Evolutionary conservation across 1,140 invertebrate species (phyloP), one percentile per base, ranked within the genome.

Genomic region (Rhyacophila brunnea): DNA sequence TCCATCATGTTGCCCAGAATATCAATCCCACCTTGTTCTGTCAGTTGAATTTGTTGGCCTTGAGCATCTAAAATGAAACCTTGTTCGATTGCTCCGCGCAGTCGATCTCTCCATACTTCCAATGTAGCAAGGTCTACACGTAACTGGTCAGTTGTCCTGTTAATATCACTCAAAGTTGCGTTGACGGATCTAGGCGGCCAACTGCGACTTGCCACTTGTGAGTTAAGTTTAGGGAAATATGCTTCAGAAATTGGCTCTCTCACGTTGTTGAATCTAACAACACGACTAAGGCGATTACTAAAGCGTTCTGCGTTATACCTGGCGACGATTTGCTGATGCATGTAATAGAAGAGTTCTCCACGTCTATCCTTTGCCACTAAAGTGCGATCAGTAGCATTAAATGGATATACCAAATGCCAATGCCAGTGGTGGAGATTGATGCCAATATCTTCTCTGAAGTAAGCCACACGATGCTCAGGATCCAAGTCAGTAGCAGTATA

Each of bases 381-480:
- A 36, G 70, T 66, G 9, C 75, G 79, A 17, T 74, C 74, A 45
- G 75, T 71, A 1, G 81, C 80, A 58, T 86, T 82, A 66, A 85
- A 86, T 0, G 89, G 89, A 68, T 91, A 91, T 3, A 90, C 86
- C 46, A 91, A 74, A 72, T 92, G 89, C 89, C 84, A 89, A 73
- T 93, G 90, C 91, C 91, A 94, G 66, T 94, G 88, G 66, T 87
- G 85, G 1, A 87, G 78, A 71, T 89, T 90, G 66, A 89, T 78
- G 58, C 87, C 87, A 56, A 85, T 73, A 70, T 87, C 87, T 67
- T 89, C 87, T n/a, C 87, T 80, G 80, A 87, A 89, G 70, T 89
- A 89, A 70, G 86, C 86, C 64, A 85, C 71, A 20, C 87, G 82
- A 68, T 92, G 88, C 66, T 92, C 90, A 0, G 80, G 79, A 53